Evolutionary conservation across 2,797 vertebrate genomes (phyloP).

Genomic region (Mareca strepera): DNA sequence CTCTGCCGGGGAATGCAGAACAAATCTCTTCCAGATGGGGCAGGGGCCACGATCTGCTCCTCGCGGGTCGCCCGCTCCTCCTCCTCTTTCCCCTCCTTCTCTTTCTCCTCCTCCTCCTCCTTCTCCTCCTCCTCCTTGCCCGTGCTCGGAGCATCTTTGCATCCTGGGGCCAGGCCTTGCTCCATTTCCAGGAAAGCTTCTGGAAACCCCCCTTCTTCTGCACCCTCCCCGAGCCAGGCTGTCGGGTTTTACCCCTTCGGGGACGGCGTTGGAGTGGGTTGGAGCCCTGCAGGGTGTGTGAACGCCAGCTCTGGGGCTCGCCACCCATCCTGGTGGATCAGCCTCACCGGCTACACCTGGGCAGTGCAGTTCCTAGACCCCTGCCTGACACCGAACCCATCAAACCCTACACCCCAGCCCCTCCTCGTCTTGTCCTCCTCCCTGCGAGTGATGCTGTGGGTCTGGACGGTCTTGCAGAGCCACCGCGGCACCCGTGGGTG

Average conservation of each 20-base stretch:
- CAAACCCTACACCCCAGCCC: not conserved
- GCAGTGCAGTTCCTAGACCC: not conserved
- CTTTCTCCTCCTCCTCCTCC: not conserved
- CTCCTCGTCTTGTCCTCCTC: not conserved
- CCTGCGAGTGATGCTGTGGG: not conserved
- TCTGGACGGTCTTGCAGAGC: not conserved
- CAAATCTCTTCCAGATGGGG: constrained; percentile 78
- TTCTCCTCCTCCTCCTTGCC: not conserved
- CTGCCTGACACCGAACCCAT: not conserved
- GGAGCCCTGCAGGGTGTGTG: not conserved
- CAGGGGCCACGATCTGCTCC: not conserved
- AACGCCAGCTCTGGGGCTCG: not conserved
- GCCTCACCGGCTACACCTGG: not conserved
- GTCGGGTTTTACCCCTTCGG: not conserved
- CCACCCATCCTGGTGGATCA: not conserved
- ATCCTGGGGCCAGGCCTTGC: not conserved
- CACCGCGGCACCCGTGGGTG: not conserved
- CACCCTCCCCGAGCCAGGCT: not conserved
- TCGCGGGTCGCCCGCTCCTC: not conserved
- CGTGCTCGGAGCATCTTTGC: not conserved
- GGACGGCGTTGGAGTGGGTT: not conserved
- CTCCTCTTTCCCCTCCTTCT: not conserved
- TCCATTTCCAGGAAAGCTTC: not conserved
- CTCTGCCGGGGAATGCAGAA: constrained; percentile 74
- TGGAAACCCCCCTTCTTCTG: not conserved